Evolutionary conservation across 2,797 vertebrate genomes (phyloP).

Genomic region (Amblyraja radiata): DNA sequence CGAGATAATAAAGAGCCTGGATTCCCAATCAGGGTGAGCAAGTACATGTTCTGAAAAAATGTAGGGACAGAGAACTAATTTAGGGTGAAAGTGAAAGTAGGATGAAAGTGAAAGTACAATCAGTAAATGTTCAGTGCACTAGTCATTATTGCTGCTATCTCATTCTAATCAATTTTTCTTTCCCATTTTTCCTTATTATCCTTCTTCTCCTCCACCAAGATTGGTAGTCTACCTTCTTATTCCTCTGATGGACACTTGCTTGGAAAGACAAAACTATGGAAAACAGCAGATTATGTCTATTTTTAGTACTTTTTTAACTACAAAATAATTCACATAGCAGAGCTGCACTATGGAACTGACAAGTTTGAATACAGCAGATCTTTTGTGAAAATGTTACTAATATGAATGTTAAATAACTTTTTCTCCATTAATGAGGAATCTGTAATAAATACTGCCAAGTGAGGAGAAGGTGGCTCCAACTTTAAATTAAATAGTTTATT

Average conservation of each 20-base stretch:
- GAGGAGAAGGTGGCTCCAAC: background rate
- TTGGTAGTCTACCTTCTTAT: background rate
- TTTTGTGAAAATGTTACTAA: background rate
- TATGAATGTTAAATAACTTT: background rate
- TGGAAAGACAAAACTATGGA: too few relatives aligned
- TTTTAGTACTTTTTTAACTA: background rate
- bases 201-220: background rate
- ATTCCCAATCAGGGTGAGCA: background rate
- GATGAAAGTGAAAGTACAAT: background rate
- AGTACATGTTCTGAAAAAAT: background rate
- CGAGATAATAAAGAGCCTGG: background rate
- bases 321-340: background rate
- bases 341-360: background rate
- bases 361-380: background rate
- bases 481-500: background rate
- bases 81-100: background rate
- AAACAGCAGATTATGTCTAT: background rate
- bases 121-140: background rate
- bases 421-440: background rate
- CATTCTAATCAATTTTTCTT: background rate
- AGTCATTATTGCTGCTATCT: background rate
- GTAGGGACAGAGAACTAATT: background rate
- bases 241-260: background rate
- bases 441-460: background rate
- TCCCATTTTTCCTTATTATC: background rate